These are phyloP conservation scores for Drosophila kurseongensis DNA, from an alignment of 1,140 invertebrate species.

Conservation along the genomic window DNA sequence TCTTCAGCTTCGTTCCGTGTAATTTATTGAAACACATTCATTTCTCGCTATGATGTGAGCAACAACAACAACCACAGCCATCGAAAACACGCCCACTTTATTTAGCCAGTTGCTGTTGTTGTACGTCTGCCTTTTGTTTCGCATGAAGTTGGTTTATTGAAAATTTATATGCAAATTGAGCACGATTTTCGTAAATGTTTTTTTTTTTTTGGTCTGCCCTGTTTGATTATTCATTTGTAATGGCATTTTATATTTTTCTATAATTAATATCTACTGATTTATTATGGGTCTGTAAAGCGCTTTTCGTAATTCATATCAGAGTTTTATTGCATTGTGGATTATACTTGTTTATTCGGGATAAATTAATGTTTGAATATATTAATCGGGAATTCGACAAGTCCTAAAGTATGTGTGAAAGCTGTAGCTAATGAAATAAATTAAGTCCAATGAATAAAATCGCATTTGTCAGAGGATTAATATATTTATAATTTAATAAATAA, in stretches of 20 bases:
- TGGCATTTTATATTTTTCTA: constrained; percentile 52
- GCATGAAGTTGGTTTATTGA: constrained; percentile 61
- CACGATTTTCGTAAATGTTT: constrained; percentile 12
- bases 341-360: constrained; percentile 2
- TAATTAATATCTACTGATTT: constrained; percentile 41
- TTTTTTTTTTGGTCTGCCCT: constrained; percentile 18
- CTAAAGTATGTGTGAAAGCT: neutral
- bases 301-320: constrained; percentile 26
- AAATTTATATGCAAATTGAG: constrained; percentile 76
- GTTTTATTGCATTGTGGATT: constrained; percentile 15
- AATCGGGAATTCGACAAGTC: too few species aligned
- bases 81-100: constrained; percentile 68
- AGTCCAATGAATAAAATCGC: neutral
- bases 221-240: constrained; percentile 51
- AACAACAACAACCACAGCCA: constrained; percentile 16
- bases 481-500: neutral
- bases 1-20: constrained; percentile 46
- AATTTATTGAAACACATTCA: constrained; percentile 82
- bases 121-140: constrained; percentile 31
- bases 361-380: neutral
- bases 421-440: neutral
- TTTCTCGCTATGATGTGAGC: constrained; percentile 72
- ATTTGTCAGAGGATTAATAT: neutral
- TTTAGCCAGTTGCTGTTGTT: constrained; percentile 42
- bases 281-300: constrained; percentile 20